Percentiles rank a stretch among this genome's conserved stretches.
Conservation (phyloP, 2,888 invertebrate genomes). For the Chorisops tibialis region DNA sequence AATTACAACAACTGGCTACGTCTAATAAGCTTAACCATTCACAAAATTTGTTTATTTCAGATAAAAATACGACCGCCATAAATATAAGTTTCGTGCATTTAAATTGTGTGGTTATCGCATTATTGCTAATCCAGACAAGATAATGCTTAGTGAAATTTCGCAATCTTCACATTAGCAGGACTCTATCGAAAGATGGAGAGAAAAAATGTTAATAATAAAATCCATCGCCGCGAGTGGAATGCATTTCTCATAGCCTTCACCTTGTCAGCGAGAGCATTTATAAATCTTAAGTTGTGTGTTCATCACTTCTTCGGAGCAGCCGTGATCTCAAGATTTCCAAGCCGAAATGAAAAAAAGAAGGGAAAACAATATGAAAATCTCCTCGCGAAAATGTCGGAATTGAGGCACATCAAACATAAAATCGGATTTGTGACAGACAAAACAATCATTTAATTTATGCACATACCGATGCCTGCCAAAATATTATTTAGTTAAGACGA, state of each 20-base stretch:
- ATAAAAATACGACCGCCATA: neutral
- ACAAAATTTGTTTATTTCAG: neutral
- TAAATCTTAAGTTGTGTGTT: slow-evolving; percentile 6
- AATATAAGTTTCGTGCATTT: neutral
- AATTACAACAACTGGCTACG: no score
- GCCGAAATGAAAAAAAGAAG: neutral
- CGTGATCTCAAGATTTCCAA: neutral
- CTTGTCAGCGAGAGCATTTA: slow-evolving; percentile 18
- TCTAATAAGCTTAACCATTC: no score
- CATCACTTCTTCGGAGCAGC: neutral
- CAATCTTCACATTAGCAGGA: neutral
- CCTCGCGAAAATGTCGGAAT: neutral
- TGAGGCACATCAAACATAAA: neutral
- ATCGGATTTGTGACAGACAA: neutral
- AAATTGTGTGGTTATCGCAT: neutral
- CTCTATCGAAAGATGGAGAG: neutral
- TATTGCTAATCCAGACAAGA: neutral
- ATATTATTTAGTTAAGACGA: neutral
- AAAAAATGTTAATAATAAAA: no score
- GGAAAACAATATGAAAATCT: no score
- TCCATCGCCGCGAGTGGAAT: neutral
- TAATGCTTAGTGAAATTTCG: neutral
- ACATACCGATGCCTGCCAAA: no score
- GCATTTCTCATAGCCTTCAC: slow-evolving; percentile 18
- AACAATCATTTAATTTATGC: neutral